Evolutionary conservation across 1,140 invertebrate genomes (phyloP).

Genomic region (Metopolophium dirhodum): DNA sequence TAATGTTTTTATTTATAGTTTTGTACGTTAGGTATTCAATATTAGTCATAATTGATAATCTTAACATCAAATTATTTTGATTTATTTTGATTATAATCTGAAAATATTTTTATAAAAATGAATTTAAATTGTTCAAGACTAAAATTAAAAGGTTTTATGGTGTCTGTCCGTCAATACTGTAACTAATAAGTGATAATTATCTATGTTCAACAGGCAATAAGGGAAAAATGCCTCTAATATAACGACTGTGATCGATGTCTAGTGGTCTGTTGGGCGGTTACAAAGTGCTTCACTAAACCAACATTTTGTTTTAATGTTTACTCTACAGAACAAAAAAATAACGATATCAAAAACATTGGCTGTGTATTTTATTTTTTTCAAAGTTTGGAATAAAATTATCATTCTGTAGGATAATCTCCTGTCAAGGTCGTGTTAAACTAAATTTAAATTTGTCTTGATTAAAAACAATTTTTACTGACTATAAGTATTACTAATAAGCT

Average conservation of each 20-base stretch:
- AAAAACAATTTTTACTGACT: neutral
- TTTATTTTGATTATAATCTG: too few relatives aligned
- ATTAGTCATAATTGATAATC: too few relatives aligned
- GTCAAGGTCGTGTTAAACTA: neutral
- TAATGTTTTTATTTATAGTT: too few relatives aligned
- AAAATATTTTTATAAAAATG: too few relatives aligned
- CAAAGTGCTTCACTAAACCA: neutral
- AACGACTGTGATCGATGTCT: neutral
- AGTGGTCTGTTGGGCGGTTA: neutral
- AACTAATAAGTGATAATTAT: neutral
- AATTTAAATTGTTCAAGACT: neutral
- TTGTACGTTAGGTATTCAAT: too few relatives aligned
- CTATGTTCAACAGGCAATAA: neutral
- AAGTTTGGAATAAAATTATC: neutral
- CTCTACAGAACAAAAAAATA: neutral
- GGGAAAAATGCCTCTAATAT: neutral
- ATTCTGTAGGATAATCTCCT: neutral
- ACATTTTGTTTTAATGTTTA: neutral
- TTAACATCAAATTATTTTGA: too few relatives aligned
- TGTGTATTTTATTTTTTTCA: neutral
- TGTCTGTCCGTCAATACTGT: neutral
- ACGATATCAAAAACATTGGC: neutral
- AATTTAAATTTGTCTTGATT: slow-evolving; percentile 18
- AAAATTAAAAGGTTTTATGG: neutral
- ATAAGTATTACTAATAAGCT: neutral